These are phyloP conservation scores for Huso huso DNA, from an alignment of 2,797 vertebrate species.

Conservation along the genomic window DNA sequence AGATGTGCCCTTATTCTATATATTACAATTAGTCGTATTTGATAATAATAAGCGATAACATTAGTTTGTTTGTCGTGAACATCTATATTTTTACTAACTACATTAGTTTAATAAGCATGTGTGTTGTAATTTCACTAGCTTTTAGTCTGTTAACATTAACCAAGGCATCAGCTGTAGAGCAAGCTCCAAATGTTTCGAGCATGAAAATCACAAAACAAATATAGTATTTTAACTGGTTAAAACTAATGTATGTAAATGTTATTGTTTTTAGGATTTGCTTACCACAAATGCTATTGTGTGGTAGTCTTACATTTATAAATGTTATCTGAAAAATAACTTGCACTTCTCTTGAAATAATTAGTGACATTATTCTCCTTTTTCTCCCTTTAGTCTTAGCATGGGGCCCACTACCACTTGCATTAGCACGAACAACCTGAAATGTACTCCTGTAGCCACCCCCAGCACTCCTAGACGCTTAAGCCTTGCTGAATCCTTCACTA, in stretches of 20 bases:
- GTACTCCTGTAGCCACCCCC: conserved; percentile 77
- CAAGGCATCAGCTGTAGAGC: no score
- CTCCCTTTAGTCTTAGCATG: conserved; percentile 69
- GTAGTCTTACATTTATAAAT: no score
- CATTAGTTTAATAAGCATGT: not conserved
- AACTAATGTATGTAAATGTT: no score
- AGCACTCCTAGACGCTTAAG: conserved; percentile 81
- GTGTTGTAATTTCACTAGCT: no score
- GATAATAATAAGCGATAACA: not conserved
- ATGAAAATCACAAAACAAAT: no score
- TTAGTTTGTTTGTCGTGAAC: not conserved
- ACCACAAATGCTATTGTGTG: no score
- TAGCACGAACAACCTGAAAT: conserved; percentile 64
- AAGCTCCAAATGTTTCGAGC: no score
- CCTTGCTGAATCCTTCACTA: conserved; percentile 91
- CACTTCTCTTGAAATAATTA: not conserved
- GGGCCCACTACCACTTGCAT: conserved; percentile 67
- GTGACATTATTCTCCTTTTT: not conserved
- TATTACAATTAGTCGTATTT: not conserved
- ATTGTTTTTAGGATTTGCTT: no score
- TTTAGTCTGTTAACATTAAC: no score
- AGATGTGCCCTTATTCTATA: not conserved
- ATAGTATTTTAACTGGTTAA: no score
- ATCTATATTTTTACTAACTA: conserved; percentile 1
- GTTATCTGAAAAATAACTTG: no score